A percentile compares a stretch with the other conserved stretches of the same genome.
Conservation (phyloP, 2,797 vertebrate genomes). For the Melanotaenia parkinsoni region DNA sequence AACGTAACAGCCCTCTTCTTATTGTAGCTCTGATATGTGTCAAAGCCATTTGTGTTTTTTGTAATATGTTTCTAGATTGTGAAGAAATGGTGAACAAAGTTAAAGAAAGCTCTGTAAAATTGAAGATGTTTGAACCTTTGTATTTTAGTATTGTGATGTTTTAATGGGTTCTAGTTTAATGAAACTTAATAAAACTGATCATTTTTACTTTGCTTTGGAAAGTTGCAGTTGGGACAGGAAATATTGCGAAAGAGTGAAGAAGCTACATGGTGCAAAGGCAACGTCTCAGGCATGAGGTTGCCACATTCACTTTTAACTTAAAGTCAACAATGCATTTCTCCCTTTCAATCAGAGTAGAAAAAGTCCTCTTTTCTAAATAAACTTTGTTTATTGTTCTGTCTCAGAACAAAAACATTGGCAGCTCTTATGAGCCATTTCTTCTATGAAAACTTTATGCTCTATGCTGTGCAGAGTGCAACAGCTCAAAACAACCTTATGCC, state of each 20-base stretch:
- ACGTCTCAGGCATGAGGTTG: neutral
- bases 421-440: neutral
- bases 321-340: neutral
- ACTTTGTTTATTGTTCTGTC: neutral
- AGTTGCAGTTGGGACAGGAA: neutral
- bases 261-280: neutral
- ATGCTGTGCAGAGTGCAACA: neutral
- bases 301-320: neutral
- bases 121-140: too few species aligned
- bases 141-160: too few species aligned
- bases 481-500: neutral
- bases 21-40: neutral
- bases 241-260: neutral
- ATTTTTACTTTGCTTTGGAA: neutral
- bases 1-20: neutral
- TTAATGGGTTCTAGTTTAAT: too few species aligned
- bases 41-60: neutral
- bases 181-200: neutral
- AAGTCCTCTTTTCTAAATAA: neutral
- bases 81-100: neutral
- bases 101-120: neutral
- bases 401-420: neutral
- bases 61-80: neutral
- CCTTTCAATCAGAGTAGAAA: neutral
- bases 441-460: neutral